A percentile compares a stretch with the other conserved stretches of the same genome.
These are phyloP conservation scores for Mythimna vitellina DNA, from an alignment of 2,888 invertebrate genomes.

Conservation along the genomic window DNA sequence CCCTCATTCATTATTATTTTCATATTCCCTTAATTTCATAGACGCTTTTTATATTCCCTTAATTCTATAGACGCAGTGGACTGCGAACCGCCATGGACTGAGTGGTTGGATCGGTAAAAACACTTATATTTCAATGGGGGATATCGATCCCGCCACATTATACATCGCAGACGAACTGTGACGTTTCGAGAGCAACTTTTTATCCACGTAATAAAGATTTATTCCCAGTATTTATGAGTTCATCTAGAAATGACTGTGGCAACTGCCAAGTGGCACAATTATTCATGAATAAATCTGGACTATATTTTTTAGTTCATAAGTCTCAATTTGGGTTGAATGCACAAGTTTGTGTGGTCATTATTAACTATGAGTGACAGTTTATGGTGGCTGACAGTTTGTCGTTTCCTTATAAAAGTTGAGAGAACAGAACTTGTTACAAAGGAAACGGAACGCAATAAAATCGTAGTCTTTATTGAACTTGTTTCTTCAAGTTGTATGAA, in stretches of 20 bases:
- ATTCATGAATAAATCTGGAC: slow-evolving; percentile 39
- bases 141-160: slow-evolving; percentile 48
- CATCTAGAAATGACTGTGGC: slow-evolving; percentile 54
- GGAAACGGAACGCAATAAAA: slow-evolving; percentile 60
- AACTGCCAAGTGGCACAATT: slow-evolving; percentile 43
- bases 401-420: slow-evolving; percentile 69
- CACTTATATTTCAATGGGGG: slow-evolving; percentile 34
- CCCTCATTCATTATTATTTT: slow-evolving; percentile 28
- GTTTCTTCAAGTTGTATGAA: slow-evolving; percentile 46
- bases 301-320: slow-evolving; percentile 38
- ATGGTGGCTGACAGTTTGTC: slow-evolving; percentile 69
- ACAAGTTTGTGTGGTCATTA: slow-evolving; percentile 63
- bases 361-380: slow-evolving; percentile 75
- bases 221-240: slow-evolving; percentile 58
- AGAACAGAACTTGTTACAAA: slow-evolving; percentile 52
- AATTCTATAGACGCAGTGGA: slow-evolving; percentile 36
- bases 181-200: slow-evolving; percentile 55
- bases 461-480: slow-evolving; percentile 54
- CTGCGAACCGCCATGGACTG: slow-evolving; percentile 27
- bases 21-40: slow-evolving; percentile 39
- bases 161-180: slow-evolving; percentile 47
- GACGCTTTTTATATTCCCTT: slow-evolving; percentile 37
- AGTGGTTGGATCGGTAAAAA: slow-evolving; percentile 42
- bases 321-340: slow-evolving; percentile 40
- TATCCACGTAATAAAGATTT: slow-evolving; percentile 54